phyloP scores from a whole-genome alignment of 2,113 vertebrate species.

The Sinocyclocheilus anshuiensis region DNA sequence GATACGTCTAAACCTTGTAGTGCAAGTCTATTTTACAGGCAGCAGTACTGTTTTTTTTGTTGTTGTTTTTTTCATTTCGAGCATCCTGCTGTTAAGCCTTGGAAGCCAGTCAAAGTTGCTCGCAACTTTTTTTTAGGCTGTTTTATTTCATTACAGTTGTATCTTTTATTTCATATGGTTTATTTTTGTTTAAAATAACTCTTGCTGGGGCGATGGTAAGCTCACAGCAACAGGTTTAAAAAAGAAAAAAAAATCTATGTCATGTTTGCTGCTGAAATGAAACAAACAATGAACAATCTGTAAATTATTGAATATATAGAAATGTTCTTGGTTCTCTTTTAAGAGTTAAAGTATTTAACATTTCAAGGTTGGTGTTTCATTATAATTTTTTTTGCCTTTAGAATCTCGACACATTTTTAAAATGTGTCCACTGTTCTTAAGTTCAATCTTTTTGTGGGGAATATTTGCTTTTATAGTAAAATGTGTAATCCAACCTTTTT shows the following conservation, averaged over 20 bases:
- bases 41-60: background rate
- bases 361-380: slow-evolving; percentile 86
- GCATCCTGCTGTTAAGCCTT: slow-evolving; percentile 27
- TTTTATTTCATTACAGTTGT: slow-evolving; percentile 21
- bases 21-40: slow-evolving; percentile 9
- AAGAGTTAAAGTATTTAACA: slow-evolving; percentile 88
- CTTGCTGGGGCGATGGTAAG: slow-evolving; percentile 25
- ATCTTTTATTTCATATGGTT: slow-evolving; percentile 29
- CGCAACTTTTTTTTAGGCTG: background rate
- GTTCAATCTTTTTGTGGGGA: slow-evolving; percentile 19
- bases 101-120: slow-evolving; percentile 40
- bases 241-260: slow-evolving; percentile 27
- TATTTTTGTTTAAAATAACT: slow-evolving; percentile 45
- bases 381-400: slow-evolving; percentile 69
- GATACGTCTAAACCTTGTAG: background rate
- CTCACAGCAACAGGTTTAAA: slow-evolving; percentile 37
- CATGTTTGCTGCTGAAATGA: slow-evolving; percentile 54
- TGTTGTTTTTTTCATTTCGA: background rate
- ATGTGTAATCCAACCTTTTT: slow-evolving; percentile 33
- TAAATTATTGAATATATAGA: slow-evolving; percentile 86
- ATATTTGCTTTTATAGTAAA: background rate
- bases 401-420: slow-evolving; percentile 79
- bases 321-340: slow-evolving; percentile 75
- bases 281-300: slow-evolving; percentile 63
- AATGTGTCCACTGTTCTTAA: slow-evolving; percentile 80